Percentiles rank a stretch among this genome's conserved stretches.
Evolutionary conservation across 2,797 vertebrate species (phyloP).

Genomic region (Lepilemur septentrionalis): DNA sequence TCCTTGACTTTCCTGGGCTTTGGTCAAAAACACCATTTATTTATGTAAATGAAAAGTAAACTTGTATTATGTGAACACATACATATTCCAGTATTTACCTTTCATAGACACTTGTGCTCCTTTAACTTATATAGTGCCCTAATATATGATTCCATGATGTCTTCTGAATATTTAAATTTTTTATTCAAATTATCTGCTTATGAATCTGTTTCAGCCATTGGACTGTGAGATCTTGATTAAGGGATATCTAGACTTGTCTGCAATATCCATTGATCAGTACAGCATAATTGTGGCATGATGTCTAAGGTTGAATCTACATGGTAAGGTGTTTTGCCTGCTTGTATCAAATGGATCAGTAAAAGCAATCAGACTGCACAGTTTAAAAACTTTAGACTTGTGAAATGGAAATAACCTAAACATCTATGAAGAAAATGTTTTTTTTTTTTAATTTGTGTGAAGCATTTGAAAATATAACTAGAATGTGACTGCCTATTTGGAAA

Average conservation of each 20-base stretch:
- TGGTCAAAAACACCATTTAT: background rate
- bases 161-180: background rate
- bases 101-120: background rate
- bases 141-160: background rate
- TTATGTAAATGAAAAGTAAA: background rate
- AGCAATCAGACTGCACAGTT: background rate
- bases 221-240: background rate
- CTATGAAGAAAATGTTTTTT: conserved; percentile 17
- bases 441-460: background rate
- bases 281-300: background rate
- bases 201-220: background rate
- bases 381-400: background rate
- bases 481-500: conserved; percentile 2
- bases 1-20: accelerated
- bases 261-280: background rate
- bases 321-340: background rate
- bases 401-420: background rate
- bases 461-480: conserved; percentile 22
- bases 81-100: background rate
- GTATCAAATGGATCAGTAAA: background rate
- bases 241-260: background rate
- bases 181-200: background rate
- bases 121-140: background rate
- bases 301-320: background rate
- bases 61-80: background rate